Conservation (phyloP, 2,113 vertebrate species). For the Sceloporus undulatus region DNA sequence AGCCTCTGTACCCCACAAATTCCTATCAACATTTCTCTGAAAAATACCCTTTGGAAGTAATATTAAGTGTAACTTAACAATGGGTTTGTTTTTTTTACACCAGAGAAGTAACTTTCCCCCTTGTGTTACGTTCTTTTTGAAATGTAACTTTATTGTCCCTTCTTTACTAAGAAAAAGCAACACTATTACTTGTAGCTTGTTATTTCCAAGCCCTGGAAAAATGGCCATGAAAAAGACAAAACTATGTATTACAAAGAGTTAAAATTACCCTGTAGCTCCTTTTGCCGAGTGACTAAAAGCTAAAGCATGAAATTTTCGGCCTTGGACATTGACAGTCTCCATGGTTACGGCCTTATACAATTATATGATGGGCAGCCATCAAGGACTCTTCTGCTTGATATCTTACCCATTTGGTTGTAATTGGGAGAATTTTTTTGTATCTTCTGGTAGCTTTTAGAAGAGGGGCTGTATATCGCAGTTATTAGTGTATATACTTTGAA, state of each 20-base stretch:
- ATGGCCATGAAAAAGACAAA: neutral
- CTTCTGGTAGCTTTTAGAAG: neutral
- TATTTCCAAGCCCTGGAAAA: too few relatives aligned
- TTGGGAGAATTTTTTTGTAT: neutral
- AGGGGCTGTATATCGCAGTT: neutral
- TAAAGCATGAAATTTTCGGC: neutral
- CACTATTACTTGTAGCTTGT: too few relatives aligned
- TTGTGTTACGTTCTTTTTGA: too few relatives aligned
- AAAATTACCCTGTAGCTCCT: neutral
- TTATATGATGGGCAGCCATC: neutral
- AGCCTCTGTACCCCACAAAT: too few relatives aligned
- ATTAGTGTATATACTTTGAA: neutral
- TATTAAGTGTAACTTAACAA: too few relatives aligned
- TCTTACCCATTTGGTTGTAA: neutral
- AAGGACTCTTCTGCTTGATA: neutral
- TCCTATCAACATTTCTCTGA: too few relatives aligned
- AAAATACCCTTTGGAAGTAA: too few relatives aligned
- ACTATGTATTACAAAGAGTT: neutral
- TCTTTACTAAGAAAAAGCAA: too few relatives aligned
- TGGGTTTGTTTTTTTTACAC: too few relatives aligned
- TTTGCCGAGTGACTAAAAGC: neutral
- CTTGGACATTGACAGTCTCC: neutral
- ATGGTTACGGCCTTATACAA: neutral
- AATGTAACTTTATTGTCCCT: too few relatives aligned
- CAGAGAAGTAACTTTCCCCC: too few relatives aligned